Percentiles rank a stretch among this genome's conserved stretches.
These are phyloP conservation scores for Perca flavescens DNA, from an alignment of 2,113 vertebrate species.

Conservation along the genomic window DNA sequence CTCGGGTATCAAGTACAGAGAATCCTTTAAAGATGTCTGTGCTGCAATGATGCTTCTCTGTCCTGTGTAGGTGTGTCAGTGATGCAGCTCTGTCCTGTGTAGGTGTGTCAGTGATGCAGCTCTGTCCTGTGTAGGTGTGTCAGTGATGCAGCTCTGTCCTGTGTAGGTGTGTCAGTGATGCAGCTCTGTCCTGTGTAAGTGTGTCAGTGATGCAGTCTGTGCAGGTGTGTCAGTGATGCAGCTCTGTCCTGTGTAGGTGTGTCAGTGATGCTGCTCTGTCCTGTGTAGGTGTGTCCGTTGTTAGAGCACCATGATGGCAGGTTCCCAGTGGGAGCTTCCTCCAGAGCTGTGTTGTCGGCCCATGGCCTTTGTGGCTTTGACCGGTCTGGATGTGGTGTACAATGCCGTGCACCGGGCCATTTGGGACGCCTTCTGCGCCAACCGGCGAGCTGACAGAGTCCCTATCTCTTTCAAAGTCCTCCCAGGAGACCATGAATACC, in stretches of 20 bases:
- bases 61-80: conserved; percentile 30
- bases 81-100: neutral
- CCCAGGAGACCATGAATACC: conserved; percentile 96
- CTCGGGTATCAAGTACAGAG: neutral
- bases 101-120: conserved; percentile 25
- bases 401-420: conserved; percentile 97
- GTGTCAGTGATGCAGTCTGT: too few species aligned
- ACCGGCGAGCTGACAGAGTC: conserved; percentile 94
- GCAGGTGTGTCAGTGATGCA: neutral
- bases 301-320: conserved; percentile 72
- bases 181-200: neutral
- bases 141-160: neutral
- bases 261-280: neutral
- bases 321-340: conserved; percentile 94
- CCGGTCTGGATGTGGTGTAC: conserved; percentile 94
- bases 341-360: conserved; percentile 98
- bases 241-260: conserved; percentile 36
- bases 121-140: neutral
- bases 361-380: conserved; percentile 97
- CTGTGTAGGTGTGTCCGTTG: conserved; percentile 35
- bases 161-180: conserved; percentile 30
- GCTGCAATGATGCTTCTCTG: neutral
- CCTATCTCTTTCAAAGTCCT: conserved; percentile 99
- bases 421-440: conserved; percentile 98
- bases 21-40: neutral